Evolutionary conservation across 2,797 vertebrate genomes (phyloP).

Genomic region (Ceryle rudis): DNA sequence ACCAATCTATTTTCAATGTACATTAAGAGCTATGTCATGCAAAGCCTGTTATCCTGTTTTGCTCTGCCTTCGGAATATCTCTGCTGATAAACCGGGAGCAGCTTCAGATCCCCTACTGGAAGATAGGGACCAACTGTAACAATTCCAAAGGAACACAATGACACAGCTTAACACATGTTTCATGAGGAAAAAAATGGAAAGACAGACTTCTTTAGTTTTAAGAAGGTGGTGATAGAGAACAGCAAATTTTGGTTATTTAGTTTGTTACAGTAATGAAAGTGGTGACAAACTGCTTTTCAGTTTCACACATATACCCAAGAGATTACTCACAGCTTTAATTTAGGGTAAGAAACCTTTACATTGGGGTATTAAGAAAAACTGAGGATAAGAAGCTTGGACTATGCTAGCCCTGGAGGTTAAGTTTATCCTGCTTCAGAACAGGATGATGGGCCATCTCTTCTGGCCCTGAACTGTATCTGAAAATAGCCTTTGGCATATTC

Average conservation of each 20-base stretch:
- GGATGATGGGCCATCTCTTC: background rate
- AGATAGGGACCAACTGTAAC: background rate
- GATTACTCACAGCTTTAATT: conserved; percentile 34
- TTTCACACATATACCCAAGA: conserved; percentile 20
- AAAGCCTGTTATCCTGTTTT: background rate
- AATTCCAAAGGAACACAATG: background rate
- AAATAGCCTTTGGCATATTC: background rate
- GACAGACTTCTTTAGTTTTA: background rate
- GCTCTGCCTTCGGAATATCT: background rate
- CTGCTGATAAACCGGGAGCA: background rate
- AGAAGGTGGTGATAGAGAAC: background rate
- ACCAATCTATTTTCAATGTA: background rate
- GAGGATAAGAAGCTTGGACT: background rate
- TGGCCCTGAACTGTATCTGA: background rate
- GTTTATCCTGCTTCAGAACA: background rate
- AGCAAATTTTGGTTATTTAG: conserved; percentile 12
- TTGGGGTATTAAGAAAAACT: background rate
- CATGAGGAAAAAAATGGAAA: background rate
- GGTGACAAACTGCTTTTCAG: background rate
- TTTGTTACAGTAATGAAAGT: background rate
- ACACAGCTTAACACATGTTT: background rate
- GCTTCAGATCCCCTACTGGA: background rate
- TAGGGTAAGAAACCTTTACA: background rate
- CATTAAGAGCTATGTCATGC: background rate
- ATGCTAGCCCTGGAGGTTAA: background rate